Evolutionary conservation across 2,113 vertebrate species (phyloP).

Genomic region (Ovis canadensis): DNA sequence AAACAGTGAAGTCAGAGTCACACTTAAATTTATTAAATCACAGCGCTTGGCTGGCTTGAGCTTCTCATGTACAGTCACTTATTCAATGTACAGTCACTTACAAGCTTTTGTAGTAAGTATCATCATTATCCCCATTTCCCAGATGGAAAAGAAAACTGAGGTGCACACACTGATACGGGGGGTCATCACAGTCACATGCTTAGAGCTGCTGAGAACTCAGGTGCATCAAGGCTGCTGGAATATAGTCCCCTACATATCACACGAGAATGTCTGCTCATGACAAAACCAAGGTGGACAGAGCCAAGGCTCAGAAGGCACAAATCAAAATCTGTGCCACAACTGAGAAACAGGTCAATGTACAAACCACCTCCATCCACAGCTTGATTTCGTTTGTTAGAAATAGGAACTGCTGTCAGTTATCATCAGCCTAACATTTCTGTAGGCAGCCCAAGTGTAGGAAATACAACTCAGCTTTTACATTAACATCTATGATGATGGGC

Average conservation of each 20-base stretch:
- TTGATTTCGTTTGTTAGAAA: slow-evolving; percentile 25
- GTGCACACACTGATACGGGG: neutral
- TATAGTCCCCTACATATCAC: neutral
- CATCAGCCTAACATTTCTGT: neutral
- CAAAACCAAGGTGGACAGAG: neutral
- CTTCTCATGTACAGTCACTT: neutral
- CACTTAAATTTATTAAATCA: neutral
- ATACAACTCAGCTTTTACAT: neutral
- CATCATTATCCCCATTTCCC: neutral
- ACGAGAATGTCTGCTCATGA: neutral
- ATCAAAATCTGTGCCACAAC: neutral
- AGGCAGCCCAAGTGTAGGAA: neutral
- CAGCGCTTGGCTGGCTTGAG: neutral
- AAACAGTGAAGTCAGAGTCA: neutral
- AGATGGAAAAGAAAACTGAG: slow-evolving; percentile 29
- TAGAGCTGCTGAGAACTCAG: neutral
- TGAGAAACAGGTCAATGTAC: neutral
- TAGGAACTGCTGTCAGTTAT: neutral
- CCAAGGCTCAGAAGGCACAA: neutral
- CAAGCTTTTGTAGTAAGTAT: neutral
- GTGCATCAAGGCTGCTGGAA: neutral
- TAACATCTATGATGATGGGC: slow-evolving; percentile 15
- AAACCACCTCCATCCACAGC: neutral
- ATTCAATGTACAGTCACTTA: neutral
- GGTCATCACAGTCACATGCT: neutral